A percentile compares a stretch with the other conserved stretches of the same genome.
These are phyloP conservation scores for Phymorhynchus buccinoides DNA, from an alignment of 1,140 invertebrate genomes.

Conservation along the genomic window DNA sequence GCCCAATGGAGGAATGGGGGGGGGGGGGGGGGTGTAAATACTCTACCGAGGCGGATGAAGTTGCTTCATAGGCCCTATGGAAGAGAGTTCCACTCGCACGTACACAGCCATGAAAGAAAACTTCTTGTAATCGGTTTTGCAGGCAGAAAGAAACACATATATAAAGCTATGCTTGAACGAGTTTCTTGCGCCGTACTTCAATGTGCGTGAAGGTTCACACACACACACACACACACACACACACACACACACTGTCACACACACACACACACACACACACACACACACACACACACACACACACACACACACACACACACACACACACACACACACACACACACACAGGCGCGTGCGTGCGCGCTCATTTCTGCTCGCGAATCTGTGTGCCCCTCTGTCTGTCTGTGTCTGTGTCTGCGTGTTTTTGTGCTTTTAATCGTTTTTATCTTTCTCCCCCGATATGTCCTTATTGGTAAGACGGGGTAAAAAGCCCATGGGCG, in stretches of 20 bases:
- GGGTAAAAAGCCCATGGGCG: background rate
- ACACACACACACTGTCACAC: background rate
- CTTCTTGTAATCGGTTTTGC: background rate
- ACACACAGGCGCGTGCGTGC: background rate
- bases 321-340: conserved; percentile 19
- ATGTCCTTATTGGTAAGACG: background rate
- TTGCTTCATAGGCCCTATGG: background rate
- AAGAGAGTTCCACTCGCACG: no score
- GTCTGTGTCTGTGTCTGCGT: no score
- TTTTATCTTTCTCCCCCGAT: no score
- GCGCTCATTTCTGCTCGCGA: background rate
- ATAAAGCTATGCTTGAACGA: no score
- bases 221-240: conserved; percentile 4
- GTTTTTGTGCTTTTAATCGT: no score
- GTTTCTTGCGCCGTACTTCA: no score
- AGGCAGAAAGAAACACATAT: background rate
- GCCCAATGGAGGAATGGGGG: no score
- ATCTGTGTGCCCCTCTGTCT: background rate
- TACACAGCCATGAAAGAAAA: background rate
- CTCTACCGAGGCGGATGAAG: no score
- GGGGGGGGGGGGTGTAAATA: no score
- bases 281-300: conserved; percentile 1
- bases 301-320: conserved; percentile 21
- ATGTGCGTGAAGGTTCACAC: no score
- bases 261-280: conserved; percentile 17